Evolutionary conservation across 2,888 invertebrate genomes (phyloP).

Genomic region (Drosophila nigritarsus): DNA sequence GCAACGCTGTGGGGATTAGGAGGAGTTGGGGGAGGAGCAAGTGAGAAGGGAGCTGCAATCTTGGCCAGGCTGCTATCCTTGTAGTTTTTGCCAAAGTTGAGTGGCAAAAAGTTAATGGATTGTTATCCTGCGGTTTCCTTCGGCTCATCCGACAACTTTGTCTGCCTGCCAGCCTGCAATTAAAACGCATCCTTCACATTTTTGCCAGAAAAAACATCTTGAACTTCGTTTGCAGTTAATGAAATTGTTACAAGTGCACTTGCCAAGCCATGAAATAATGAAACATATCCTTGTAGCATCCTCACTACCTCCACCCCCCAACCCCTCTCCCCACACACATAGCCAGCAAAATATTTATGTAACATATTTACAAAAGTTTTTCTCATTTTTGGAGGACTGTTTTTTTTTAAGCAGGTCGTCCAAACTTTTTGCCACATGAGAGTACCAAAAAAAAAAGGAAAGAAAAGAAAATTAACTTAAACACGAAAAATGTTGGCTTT

Average conservation of each 20-base stretch:
- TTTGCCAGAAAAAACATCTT: slow-evolving; percentile 25
- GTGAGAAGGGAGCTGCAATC: background rate
- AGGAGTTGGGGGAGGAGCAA: background rate
- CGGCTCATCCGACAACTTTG: slow-evolving; percentile 44
- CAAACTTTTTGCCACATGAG: slow-evolving; percentile 56
- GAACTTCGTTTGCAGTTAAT: slow-evolving; percentile 75
- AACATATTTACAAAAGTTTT: slow-evolving; percentile 47
- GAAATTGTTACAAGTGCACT: slow-evolving; percentile 72
- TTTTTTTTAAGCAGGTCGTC: slow-evolving; percentile 29
- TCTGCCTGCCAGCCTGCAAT: slow-evolving; percentile 64
- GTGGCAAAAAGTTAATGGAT: slow-evolving; percentile 82
- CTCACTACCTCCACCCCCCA: background rate
- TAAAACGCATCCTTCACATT: slow-evolving; percentile 61
- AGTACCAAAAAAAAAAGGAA: background rate
- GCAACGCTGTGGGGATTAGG: slow-evolving; percentile 12
- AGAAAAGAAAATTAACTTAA: background rate
- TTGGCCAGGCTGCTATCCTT: slow-evolving; percentile 22
- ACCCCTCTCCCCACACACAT: slow-evolving; percentile 3
- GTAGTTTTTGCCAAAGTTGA: slow-evolving; percentile 64
- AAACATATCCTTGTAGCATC: slow-evolving; percentile 18
- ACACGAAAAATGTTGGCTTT: slow-evolving; percentile 27
- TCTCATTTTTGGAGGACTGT: slow-evolving; percentile 7
- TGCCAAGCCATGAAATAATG: slow-evolving; percentile 25
- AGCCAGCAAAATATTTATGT: slow-evolving; percentile 38
- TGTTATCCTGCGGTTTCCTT: slow-evolving; percentile 78